A percentile compares a stretch with the other conserved stretches of the same genome.
Conservation (phyloP, 1,140 invertebrate species). For the Papilio machaon region DNA sequence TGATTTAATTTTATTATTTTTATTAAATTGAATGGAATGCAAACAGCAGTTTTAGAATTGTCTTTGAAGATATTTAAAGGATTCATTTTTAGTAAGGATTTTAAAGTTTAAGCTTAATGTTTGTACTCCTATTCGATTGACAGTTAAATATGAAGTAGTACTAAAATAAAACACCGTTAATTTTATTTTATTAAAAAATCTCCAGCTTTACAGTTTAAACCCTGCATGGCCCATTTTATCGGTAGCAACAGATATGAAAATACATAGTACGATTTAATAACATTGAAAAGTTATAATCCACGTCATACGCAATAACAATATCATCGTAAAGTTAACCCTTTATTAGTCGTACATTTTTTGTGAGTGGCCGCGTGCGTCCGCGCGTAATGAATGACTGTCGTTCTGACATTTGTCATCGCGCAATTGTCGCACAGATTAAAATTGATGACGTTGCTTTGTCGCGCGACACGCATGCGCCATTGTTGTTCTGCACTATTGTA, state of each 20-base stretch:
- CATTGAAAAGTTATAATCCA: conserved; percentile 57
- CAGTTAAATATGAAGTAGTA: no score
- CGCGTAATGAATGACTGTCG: conserved; percentile 77
- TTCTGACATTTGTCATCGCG: conserved; percentile 80
- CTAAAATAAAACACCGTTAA: neutral
- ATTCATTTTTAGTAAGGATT: no score
- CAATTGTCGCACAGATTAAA: conserved; percentile 81
- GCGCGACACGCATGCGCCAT: conserved; percentile 64
- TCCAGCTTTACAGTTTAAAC: neutral
- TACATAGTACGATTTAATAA: conserved; percentile 1
- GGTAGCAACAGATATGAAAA: conserved; percentile 7
- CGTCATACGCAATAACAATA: conserved; percentile 68
- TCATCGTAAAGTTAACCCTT: conserved; percentile 75
- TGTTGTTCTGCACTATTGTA: conserved; percentile 65
- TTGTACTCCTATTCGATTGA: no score
- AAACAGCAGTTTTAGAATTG: neutral
- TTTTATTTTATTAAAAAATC: neutral
- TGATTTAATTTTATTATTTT: neutral
- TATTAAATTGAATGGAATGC: neutral
- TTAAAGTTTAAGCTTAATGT: no score
- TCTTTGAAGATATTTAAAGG: neutral
- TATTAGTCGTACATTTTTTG: conserved; percentile 69
- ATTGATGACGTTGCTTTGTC: conserved; percentile 80
- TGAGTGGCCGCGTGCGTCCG: conserved; percentile 69
- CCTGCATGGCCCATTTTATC: neutral